Base-by-base conservation (phyloP, 2,888 invertebrate genomes). In the Tachina grossa region DNA sequence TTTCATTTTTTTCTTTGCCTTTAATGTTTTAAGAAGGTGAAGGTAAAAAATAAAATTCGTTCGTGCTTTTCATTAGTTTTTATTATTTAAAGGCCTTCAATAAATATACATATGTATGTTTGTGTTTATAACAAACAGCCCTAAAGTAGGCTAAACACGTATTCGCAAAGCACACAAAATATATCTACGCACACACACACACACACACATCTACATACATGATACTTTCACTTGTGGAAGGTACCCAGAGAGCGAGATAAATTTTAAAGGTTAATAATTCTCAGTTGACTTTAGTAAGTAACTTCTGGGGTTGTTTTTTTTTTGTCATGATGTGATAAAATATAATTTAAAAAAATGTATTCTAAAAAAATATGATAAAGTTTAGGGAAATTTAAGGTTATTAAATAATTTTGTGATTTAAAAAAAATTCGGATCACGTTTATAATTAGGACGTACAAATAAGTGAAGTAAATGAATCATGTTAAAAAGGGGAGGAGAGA, bases 51-150 rank as follows among this genome's bases (percentile, higher is more conserved):
- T 31, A 31, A 31, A 51, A 8, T 72, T 66, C 59, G 51, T 77
- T 57, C 77, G 71, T 71, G 77, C 65, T 59, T 83, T 77, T 59
- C 77, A 77, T 77, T 72, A 65, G 65, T 72, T 83, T 72, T 57
- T 65, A 66, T 71, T 72, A 77, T 59, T 57, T 66, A 71, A 82
- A 83, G 83, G 76, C 83, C 83, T 83, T 83, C 83, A 77, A 75
- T 61, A 39, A 11, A 53, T n/a, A n/a, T n/a, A n/a, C n/a, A n/a
- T n/a, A n/a, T 16, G 16, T 53, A 10, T 53, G 47, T 47, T 11
- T 47, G 47, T 66, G 61, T 47, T 57, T 75, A 47, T 53, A 79
- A 45, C 51, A 53, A 72, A 65, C 71, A 65, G 57, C 75, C 81
- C 75, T 41, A 75, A 81, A 75, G 81, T 81, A 81, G 68, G 74